These are phyloP conservation scores for Gallinago media DNA, from an alignment of 2,113 vertebrate species.

Conservation along the genomic window DNA sequence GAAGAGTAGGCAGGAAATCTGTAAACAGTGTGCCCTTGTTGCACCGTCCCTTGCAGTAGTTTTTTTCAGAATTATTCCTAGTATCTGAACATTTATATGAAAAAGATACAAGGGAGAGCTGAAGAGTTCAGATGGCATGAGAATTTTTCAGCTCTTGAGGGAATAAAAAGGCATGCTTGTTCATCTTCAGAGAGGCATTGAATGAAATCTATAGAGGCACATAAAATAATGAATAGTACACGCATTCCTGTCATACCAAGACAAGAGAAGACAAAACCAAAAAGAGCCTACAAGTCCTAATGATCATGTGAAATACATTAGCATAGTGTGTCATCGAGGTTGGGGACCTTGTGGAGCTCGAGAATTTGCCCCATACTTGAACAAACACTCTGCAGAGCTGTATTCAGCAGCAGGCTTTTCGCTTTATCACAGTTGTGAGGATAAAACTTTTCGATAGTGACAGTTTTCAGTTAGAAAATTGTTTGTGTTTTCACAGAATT, in stretches of 20 bases:
- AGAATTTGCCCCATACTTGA: neutral
- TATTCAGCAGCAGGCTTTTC: neutral
- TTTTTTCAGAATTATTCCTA: neutral
- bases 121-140: neutral
- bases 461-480: neutral
- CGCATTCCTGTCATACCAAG: neutral
- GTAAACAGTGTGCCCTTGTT: neutral
- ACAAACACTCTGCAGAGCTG: neutral
- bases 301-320: neutral
- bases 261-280: neutral
- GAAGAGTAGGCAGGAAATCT: neutral
- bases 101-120: neutral
- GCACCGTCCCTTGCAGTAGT: neutral
- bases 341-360: neutral
- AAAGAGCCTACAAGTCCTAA: neutral
- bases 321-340: neutral
- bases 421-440: neutral
- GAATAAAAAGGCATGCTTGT: neutral
- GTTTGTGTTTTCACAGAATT: neutral
- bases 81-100: neutral
- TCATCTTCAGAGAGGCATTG: neutral
- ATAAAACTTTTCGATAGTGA: neutral
- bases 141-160: neutral
- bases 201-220: neutral
- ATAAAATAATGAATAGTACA: neutral